phyloP scores from a whole-genome alignment of 2,888 invertebrate species.

The Meliscaeva auricollis region DNA sequence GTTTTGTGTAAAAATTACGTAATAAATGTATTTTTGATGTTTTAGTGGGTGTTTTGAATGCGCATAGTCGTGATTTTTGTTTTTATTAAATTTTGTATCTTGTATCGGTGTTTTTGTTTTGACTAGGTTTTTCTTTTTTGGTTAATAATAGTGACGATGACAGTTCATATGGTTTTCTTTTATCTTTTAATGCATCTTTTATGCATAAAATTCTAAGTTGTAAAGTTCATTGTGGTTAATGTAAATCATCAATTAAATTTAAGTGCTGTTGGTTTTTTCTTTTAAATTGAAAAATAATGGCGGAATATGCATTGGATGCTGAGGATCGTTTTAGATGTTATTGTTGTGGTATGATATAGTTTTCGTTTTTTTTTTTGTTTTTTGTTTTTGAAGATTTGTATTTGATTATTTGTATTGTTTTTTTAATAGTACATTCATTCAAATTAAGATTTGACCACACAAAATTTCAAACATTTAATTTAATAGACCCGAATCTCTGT shows the following conservation, averaged over 20 bases:
- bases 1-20: slow-evolving; percentile 34
- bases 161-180: slow-evolving; percentile 25
- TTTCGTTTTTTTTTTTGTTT: neutral
- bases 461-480: too few species aligned
- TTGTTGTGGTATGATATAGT: slow-evolving; percentile 64
- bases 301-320: slow-evolving; percentile 40
- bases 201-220: neutral
- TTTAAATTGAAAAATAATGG: slow-evolving; percentile 1
- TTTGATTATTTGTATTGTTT: too few species aligned
- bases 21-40: slow-evolving; percentile 20
- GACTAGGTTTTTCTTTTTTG: slow-evolving; percentile 22
- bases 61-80: neutral
- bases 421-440: too few species aligned
- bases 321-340: slow-evolving; percentile 65
- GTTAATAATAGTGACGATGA: slow-evolving; percentile 7
- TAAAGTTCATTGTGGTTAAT: slow-evolving; percentile 8
- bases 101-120: slow-evolving; percentile 32
- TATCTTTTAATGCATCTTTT: neutral
- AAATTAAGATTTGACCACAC: too few species aligned
- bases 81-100: neutral
- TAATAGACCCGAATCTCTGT: too few species aligned
- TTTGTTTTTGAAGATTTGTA: too few species aligned
- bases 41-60: slow-evolving; percentile 25
- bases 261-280: neutral
- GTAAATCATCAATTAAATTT: neutral